Evolutionary conservation across 2,888 invertebrate genomes (phyloP).

Genomic region (Anodontia alba): DNA sequence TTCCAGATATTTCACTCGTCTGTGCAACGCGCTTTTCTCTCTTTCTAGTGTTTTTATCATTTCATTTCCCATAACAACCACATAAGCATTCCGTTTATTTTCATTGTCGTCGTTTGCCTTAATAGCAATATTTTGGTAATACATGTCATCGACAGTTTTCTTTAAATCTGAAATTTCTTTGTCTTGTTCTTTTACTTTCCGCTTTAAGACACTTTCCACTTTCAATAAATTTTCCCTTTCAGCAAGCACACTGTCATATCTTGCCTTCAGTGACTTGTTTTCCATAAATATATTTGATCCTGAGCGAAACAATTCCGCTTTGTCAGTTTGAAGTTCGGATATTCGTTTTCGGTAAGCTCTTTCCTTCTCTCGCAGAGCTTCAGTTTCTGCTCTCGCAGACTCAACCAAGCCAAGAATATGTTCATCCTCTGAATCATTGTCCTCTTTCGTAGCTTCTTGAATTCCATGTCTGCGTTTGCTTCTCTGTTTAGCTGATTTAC

Average conservation of each 20-base stretch:
- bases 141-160: conserved; percentile 57
- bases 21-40: conserved; percentile 55
- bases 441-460: conserved; percentile 32
- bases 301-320: conserved; percentile 57
- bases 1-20: conserved; percentile 55
- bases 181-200: conserved; percentile 46
- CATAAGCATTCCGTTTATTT: conserved; percentile 47
- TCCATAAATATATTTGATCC: conserved; percentile 55
- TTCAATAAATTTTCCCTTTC: conserved; percentile 49
- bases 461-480: not conserved
- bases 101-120: conserved; percentile 50
- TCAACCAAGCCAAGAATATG: conserved; percentile 51
- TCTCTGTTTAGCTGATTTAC: conserved; percentile 36
- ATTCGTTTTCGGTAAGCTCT: conserved; percentile 42
- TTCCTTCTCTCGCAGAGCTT: conserved; percentile 43
- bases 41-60: conserved; percentile 55
- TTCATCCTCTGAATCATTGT: conserved; percentile 58
- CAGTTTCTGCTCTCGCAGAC: conserved; percentile 48
- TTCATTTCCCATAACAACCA: conserved; percentile 60
- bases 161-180: conserved; percentile 55
- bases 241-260: conserved; percentile 40
- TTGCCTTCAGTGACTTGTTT: conserved; percentile 49
- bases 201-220: conserved; percentile 44
- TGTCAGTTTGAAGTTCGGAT: conserved; percentile 53
- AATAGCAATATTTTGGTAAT: conserved; percentile 58